phyloP scores from a whole-genome alignment of 2,888 invertebrate species.

The Coronaproctus castanopsis region DNA sequence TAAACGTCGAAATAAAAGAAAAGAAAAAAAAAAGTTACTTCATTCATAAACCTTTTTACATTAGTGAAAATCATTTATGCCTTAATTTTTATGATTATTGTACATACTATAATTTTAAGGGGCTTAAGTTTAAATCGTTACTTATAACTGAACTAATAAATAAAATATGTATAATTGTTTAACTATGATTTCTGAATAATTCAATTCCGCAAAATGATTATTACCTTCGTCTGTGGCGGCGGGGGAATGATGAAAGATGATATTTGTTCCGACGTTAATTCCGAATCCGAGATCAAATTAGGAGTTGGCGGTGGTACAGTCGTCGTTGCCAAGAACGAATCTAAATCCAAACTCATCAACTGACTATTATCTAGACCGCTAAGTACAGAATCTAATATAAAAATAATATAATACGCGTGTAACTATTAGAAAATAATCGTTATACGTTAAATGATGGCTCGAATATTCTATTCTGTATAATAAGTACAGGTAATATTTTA shows the following conservation, averaged over 20 bases:
- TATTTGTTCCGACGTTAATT: conserved; percentile 61
- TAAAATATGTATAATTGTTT: background rate
- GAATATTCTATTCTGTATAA: no score
- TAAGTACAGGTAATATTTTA: background rate
- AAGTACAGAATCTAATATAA: conserved; percentile 13
- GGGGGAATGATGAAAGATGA: conserved; percentile 65
- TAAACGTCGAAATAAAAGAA: no score
- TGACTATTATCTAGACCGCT: conserved; percentile 20
- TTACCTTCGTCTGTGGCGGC: conserved; percentile 17
- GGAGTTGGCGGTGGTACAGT: conserved; percentile 55
- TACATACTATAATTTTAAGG: background rate
- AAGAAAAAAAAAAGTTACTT: no score
- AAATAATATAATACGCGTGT: no score
- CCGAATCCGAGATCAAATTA: conserved; percentile 35
- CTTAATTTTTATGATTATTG: no score
- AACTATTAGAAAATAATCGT: background rate
- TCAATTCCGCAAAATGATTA: no score
- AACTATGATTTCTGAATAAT: background rate
- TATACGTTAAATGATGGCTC: no score
- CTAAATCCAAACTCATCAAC: conserved; percentile 35
- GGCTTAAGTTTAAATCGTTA: background rate
- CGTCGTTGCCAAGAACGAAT: conserved; percentile 63
- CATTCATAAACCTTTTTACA: no score
- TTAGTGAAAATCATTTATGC: no score
- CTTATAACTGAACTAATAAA: background rate